phyloP scores from a whole-genome alignment of 2,888 invertebrate species.

The Apamea crenata region DNA sequence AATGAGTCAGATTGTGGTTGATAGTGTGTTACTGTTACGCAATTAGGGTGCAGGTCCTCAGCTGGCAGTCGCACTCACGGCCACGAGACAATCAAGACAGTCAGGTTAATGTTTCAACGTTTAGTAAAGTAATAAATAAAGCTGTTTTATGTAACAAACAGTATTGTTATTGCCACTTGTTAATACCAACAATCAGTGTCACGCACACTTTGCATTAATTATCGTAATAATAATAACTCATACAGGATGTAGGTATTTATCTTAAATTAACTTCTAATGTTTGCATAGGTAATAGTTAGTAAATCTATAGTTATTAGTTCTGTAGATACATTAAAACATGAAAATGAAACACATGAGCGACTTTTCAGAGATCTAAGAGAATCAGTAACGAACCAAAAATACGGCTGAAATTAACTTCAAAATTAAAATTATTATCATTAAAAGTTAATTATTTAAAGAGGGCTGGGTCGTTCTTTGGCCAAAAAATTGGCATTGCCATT shows the following conservation, averaged over 20 bases:
- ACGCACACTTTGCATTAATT: conserved; percentile 12
- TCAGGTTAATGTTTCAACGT: not conserved
- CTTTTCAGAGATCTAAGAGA: not conserved
- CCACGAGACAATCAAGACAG: not conserved
- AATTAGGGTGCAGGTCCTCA: not conserved
- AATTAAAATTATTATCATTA: not conserved
- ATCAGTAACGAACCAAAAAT: not conserved
- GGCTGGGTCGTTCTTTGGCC: not conserved
- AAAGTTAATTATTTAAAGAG: no score
- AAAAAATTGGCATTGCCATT: no score
- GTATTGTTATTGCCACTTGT: not conserved
- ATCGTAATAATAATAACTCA: not conserved
- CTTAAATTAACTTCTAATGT: not conserved
- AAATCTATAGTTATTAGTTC: not conserved
- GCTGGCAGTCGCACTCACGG: not conserved
- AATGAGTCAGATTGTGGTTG: no score
- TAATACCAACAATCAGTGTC: conserved; percentile 24
- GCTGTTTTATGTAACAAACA: not conserved
- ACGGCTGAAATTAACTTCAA: not conserved
- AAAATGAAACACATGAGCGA: not conserved
- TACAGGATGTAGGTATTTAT: conserved; percentile 20
- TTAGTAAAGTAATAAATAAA: not conserved
- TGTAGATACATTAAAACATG: not conserved
- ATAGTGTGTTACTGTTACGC: no score
- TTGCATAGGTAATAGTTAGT: not conserved